Conservation (phyloP, 2,888 invertebrate species). For the Entomobrya multifasciata region DNA sequence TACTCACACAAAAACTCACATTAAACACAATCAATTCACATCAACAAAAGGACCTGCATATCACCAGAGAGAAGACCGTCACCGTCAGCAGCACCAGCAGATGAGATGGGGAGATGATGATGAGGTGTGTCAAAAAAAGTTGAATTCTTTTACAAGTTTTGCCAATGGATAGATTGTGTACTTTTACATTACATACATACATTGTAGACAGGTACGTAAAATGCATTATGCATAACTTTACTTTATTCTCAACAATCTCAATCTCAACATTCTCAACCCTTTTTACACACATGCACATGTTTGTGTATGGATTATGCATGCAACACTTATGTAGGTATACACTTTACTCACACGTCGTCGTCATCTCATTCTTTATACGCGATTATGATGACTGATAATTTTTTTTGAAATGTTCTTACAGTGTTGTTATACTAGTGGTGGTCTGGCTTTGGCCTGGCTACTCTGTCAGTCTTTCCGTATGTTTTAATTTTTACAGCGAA, state of each 20-base stretch:
- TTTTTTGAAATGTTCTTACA: neutral
- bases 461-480: too few species aligned
- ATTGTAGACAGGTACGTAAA: neutral
- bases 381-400: conserved; percentile 27
- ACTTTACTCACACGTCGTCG: conserved; percentile 26
- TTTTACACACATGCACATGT: conserved; percentile 20
- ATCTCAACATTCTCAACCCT: too few species aligned
- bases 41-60: conserved; percentile 18
- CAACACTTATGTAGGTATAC: neutral
- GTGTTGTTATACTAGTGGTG: neutral
- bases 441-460: too few species aligned
- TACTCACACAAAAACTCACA: neutral
- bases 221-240: neutral
- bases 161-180: conserved; percentile 31
- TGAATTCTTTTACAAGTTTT: conserved; percentile 48
- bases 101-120: conserved; percentile 21
- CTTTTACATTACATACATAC: conserved; percentile 12
- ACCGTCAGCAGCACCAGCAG: conserved; percentile 34
- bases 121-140: conserved; percentile 64
- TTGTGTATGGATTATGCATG: neutral
- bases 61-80: neutral
- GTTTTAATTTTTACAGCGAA: neutral
- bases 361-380: conserved; percentile 17
- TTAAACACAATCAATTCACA: conserved; percentile 10
- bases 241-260: too few species aligned